A percentile compares a stretch with the other conserved stretches of the same genome.
These are phyloP conservation scores for Orcinus orca DNA, from an alignment of 2,113 vertebrate species.

Conservation along the genomic window DNA sequence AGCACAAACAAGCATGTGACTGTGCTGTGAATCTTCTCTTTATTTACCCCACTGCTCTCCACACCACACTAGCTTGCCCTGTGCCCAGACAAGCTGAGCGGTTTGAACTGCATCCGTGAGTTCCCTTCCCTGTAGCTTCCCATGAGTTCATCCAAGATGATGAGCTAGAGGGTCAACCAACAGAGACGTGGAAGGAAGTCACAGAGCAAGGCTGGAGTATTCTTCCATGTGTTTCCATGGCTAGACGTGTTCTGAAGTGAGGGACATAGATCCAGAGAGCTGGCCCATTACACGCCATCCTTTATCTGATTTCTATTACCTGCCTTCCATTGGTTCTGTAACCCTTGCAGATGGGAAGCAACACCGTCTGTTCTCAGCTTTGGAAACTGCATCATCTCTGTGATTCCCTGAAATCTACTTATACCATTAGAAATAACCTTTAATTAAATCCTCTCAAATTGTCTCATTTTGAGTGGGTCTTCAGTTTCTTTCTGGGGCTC, in stretches of 20 bases:
- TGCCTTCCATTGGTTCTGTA: not conserved
- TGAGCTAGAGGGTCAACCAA: not conserved
- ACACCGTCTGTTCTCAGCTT: not conserved
- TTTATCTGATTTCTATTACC: not conserved
- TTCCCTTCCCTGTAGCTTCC: too few species aligned
- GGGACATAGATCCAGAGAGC: not conserved
- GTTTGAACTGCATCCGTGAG: too few species aligned
- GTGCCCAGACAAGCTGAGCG: not conserved
- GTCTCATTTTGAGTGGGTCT: not conserved
- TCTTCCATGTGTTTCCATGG: accelerated
- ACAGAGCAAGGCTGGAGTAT: accelerated
- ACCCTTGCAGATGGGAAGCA: not conserved
- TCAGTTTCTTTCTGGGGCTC: not conserved
- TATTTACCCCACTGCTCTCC: accelerated
- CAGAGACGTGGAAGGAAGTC: accelerated
- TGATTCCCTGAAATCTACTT: too few species aligned
- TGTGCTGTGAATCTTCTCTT: not conserved
- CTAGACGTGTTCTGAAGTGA: not conserved
- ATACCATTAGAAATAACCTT: not conserved
- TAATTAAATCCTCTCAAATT: not conserved
- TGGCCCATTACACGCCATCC: too few species aligned
- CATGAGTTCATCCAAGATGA: not conserved
- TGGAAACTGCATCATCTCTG: not conserved
- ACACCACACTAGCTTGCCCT: not conserved
- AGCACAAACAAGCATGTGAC: not conserved